These are phyloP conservation scores for Hydrotaea diabolus DNA, from an alignment of 2,888 invertebrate species.

Conservation along the genomic window DNA sequence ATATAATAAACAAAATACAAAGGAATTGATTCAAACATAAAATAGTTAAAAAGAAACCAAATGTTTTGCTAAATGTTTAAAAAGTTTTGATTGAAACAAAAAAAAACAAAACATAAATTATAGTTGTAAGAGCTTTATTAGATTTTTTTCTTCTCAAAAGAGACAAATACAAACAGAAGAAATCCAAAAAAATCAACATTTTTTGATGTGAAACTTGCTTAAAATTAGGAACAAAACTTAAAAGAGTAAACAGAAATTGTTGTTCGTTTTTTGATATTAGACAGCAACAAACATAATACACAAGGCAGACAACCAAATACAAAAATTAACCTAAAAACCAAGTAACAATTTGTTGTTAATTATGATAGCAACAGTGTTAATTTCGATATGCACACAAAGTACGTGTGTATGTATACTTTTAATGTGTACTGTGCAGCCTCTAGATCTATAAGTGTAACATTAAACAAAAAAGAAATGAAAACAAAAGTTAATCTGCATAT, in stretches of 20 bases:
- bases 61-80: slow-evolving; percentile 56
- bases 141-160: slow-evolving; percentile 46
- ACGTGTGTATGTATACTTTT: slow-evolving; percentile 10
- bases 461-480: background rate
- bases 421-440: slow-evolving; percentile 21
- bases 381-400: background rate
- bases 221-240: slow-evolving; percentile 16
- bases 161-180: slow-evolving; percentile 30
- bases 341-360: background rate
- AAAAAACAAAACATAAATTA: background rate
- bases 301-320: background rate
- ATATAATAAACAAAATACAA: slow-evolving; percentile 51
- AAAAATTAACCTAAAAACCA: background rate
- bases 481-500: background rate
- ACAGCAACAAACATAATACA: slow-evolving; percentile 9
- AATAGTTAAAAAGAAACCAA: slow-evolving; percentile 38
- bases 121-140: slow-evolving; percentile 57
- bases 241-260: background rate
- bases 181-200: background rate
- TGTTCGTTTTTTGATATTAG: slow-evolving; percentile 38
- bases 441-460: slow-evolving; percentile 20
- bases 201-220: slow-evolving; percentile 39
- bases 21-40: slow-evolving; percentile 63
- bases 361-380: slow-evolving; percentile 20
- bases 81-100: background rate